phyloP scores from a whole-genome alignment of 2,888 invertebrate genomes.

The Brachyptera risi region DNA sequence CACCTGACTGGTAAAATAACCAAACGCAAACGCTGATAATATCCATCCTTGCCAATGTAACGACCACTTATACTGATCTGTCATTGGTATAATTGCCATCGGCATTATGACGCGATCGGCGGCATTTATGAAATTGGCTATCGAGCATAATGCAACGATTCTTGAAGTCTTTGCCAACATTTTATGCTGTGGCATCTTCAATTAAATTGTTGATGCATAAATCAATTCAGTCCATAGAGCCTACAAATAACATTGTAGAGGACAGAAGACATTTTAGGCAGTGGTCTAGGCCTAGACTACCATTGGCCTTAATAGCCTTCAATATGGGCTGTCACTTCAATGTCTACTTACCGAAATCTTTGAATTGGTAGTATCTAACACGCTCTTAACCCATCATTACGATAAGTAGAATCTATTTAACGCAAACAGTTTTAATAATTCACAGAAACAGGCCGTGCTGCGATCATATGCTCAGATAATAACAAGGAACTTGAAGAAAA shows the following conservation, averaged over 20 bases:
- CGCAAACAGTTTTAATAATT: no score
- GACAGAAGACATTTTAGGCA: no score
- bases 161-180: constrained; percentile 54
- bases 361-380: no score
- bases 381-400: no score
- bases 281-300: neutral
- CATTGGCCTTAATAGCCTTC: neutral
- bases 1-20: constrained; percentile 72
- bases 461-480: neutral
- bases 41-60: constrained; percentile 71
- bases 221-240: no score
- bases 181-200: constrained; percentile 31
- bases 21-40: constrained; percentile 68
- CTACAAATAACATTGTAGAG: no score
- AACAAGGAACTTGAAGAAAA: neutral
- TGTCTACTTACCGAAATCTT: neutral
- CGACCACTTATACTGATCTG: constrained; percentile 65
- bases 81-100: constrained; percentile 70
- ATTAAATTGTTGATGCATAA: constrained; percentile 10
- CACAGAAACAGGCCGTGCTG: neutral
- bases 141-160: constrained; percentile 62
- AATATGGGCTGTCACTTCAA: neutral
- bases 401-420: no score
- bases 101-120: constrained; percentile 76
- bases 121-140: constrained; percentile 72